Evolutionary conservation across 2,113 vertebrate species (phyloP), one percentile per base, ranked within the genome.

Genomic region (Pseudorhombus dupliciocellatus): DNA sequence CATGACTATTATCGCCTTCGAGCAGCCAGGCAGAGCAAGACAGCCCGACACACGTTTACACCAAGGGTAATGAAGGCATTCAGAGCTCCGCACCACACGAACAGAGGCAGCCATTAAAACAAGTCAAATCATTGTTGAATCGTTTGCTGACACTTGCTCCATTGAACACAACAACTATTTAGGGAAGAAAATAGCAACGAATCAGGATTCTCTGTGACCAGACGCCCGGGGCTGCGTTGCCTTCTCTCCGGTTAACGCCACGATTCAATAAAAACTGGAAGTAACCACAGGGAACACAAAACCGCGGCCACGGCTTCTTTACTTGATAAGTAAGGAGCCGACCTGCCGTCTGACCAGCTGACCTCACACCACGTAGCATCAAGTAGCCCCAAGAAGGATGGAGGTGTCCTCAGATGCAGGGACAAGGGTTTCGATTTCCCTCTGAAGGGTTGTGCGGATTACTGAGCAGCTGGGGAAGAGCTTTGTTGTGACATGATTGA

Each of bases 321-420:
- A 83, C 77, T 81, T 66, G 55, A 59, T 81, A 70, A 84, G 57
- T 56, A 2, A 61, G 70, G 66, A 87, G 86, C 66, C 84, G 77
- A 76, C 75, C 60, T 83, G 86, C 81, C 72, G 56, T 84, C 87
- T 81, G 73, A 85, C 75, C 69, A 59, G 22, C 75, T 86, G 83
- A 87, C 88, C 84, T 76, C 79, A 72, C 66, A 31, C 64, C 26
- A 50, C 11, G 26, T n/a, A 15, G 84, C 77, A 86, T 91, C 84
- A 91, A 84, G 81, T 74, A 61, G 70, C 62, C 79, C 25, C n/a
- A n/a, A 55, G 72, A 69, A 80, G 66, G 70, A 16, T 57, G 67
- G 58, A 69, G 60, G 10, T 82, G 74, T 76, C 82, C 84, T 84
- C 56, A 69, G 75, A 70, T 69, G 48, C 24, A 54, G 48, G n/a